These are phyloP conservation scores for Calameuta filiformis DNA, from an alignment of 2,888 invertebrate genomes.

Conservation along the genomic window DNA sequence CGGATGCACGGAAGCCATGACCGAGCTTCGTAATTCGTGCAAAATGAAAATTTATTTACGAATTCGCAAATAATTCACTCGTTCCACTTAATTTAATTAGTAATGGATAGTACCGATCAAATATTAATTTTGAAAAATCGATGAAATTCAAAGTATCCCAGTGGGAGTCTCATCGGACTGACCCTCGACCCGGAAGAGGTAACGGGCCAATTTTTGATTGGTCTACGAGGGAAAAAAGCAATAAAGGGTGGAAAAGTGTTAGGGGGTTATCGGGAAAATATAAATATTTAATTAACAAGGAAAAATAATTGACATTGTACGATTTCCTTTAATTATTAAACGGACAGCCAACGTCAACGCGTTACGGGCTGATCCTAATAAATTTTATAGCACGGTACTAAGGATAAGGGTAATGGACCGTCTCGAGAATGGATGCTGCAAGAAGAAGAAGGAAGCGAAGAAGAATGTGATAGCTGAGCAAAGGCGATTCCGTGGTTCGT, in stretches of 20 bases:
- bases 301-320: background rate
- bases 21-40: constrained; percentile 2
- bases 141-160: background rate
- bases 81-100: background rate
- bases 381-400: background rate
- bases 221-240: background rate
- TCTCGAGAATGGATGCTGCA: background rate
- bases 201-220: background rate
- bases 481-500: background rate
- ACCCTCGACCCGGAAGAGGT: background rate
- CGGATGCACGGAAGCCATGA: constrained; percentile 43
- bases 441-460: background rate
- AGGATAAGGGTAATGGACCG: background rate
- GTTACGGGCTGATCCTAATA: background rate
- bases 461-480: background rate
- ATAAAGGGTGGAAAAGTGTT: background rate
- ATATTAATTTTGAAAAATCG: background rate
- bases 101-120: background rate
- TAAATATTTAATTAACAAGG: background rate
- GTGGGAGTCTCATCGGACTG: background rate
- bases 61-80: background rate
- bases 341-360: background rate
- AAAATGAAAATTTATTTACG: background rate
- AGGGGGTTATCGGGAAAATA: background rate
- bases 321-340: background rate